Conservation (phyloP, 2,113 vertebrate genomes). For the Halcyon malimbica region DNA sequence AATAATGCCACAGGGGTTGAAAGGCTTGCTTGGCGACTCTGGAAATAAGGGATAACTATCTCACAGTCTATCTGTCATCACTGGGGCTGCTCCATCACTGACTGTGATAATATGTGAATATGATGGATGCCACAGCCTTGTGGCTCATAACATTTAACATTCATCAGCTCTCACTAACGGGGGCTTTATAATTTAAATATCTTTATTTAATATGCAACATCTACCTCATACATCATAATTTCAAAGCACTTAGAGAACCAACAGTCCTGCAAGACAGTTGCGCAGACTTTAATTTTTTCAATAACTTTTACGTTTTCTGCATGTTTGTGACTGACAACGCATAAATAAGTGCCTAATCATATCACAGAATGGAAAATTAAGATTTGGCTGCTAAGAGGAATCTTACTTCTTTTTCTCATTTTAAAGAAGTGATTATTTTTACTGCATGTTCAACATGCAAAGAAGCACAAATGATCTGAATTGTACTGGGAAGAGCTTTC, state of each 20-base stretch:
- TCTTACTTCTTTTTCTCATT: neutral
- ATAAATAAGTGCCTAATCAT: constrained; percentile 73
- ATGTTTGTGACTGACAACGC: constrained; percentile 74
- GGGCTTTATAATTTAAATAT: constrained; percentile 93
- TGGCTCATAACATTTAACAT: constrained; percentile 81
- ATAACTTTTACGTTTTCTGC: constrained; percentile 75
- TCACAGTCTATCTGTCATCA: constrained; percentile 92
- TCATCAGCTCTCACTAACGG: constrained; percentile 82
- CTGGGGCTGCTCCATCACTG: constrained; percentile 89
- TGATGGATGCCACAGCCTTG: constrained; percentile 87
- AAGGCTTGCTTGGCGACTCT: constrained; percentile 75
- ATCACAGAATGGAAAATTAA: constrained; percentile 57
- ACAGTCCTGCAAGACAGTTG: constrained; percentile 74
- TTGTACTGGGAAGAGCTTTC: neutral
- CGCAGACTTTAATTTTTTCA: constrained; percentile 78
- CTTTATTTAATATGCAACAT: constrained; percentile 89
- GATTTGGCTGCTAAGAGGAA: constrained; percentile 34
- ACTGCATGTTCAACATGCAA: neutral
- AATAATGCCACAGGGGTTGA: constrained; percentile 78
- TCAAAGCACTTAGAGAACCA: constrained; percentile 96
- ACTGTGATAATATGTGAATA: constrained; percentile 86
- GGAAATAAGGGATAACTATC: constrained; percentile 87
- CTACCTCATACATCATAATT: constrained; percentile 94
- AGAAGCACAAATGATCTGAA: neutral
- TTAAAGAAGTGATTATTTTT: constrained; percentile 14